Conservation (phyloP, 2,113 vertebrate species). For the Megaceryle torquata region DNA sequence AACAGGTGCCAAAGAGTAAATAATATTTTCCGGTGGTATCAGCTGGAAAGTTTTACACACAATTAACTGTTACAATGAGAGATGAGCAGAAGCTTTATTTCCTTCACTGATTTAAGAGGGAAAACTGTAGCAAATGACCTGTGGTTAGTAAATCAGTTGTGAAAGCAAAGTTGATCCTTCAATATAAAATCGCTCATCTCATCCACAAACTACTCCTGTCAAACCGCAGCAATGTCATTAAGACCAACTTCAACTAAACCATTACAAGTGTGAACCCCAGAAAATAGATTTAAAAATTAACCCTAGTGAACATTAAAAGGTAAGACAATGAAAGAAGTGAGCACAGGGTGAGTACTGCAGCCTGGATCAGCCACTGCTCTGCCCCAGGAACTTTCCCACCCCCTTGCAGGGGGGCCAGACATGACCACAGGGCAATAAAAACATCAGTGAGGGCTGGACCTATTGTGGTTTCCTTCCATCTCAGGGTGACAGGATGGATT, state of each 20-base stretch:
- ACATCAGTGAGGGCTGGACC: background rate
- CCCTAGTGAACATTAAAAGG: background rate
- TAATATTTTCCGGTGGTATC: background rate
- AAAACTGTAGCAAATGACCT: background rate
- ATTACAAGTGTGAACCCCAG: background rate
- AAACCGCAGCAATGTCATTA: fast-evolving
- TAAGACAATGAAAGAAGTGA: background rate
- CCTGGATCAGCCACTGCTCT: background rate
- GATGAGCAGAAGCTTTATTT: background rate
- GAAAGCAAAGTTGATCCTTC: background rate
- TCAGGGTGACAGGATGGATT: background rate
- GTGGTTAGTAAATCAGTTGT: background rate
- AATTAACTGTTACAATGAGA: background rate
- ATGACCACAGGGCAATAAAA: fast-evolving
- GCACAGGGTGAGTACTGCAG: background rate
- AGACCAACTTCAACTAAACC: background rate
- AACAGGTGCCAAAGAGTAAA: background rate
- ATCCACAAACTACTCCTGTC: fast-evolving
- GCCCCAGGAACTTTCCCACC: background rate
- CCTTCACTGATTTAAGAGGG: background rate
- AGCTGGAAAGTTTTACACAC: background rate
- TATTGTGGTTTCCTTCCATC: background rate
- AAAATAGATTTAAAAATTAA: background rate
- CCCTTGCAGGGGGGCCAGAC: no score
- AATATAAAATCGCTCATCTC: background rate